Conservation (phyloP, 2,113 vertebrate species). For the Nycticryphes semicollaris region DNA sequence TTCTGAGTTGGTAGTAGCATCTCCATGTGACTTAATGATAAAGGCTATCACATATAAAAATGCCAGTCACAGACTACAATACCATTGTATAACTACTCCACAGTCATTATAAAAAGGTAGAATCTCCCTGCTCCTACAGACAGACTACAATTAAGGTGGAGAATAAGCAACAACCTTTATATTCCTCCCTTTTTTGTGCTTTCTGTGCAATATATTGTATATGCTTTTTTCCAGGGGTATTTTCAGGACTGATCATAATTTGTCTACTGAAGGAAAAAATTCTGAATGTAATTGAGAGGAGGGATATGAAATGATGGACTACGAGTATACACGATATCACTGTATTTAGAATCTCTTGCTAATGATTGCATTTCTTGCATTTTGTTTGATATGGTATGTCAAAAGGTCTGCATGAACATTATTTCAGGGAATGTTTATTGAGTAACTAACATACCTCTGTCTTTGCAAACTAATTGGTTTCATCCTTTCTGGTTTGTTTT, state of each 20-base stretch:
- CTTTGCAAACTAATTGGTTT: slow-evolving; percentile 69
- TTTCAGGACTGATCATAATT: background rate
- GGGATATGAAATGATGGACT: background rate
- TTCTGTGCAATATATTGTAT: background rate
- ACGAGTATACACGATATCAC: background rate
- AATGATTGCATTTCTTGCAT: slow-evolving; percentile 8
- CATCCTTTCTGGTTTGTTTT: slow-evolving; percentile 59
- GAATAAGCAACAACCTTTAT: background rate
- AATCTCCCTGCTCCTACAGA: background rate
- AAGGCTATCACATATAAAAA: background rate
- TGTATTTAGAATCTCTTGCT: background rate
- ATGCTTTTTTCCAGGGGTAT: background rate
- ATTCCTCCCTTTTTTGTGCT: background rate
- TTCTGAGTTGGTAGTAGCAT: background rate
- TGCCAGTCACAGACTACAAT: fast-evolving
- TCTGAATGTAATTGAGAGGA: background rate
- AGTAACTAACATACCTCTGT: slow-evolving; percentile 38
- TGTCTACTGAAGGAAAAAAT: background rate
- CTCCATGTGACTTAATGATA: background rate
- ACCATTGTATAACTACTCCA: background rate
- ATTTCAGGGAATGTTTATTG: slow-evolving; percentile 49
- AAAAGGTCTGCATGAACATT: slow-evolving; percentile 12
- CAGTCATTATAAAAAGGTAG: background rate
- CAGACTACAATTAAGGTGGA: background rate
- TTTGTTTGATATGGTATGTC: background rate